Evolutionary conservation across 2,888 invertebrate genomes (phyloP).

Genomic region (Drosophila kuntzei): DNA sequence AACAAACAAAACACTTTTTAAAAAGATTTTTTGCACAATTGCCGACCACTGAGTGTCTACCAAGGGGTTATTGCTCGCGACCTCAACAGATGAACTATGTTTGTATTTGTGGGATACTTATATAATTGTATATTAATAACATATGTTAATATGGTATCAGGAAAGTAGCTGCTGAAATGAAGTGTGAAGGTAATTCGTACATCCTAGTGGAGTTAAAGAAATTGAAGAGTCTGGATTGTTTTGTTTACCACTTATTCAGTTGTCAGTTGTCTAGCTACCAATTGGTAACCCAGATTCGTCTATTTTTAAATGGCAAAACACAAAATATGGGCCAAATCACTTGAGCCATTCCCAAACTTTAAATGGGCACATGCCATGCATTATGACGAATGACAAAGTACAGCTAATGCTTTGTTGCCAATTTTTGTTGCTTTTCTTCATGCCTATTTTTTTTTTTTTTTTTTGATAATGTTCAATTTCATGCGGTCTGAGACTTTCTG

Average conservation of each 20-base stretch:
- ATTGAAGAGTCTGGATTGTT: background rate
- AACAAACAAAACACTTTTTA: slow-evolving; percentile 15
- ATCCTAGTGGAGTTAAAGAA: background rate
- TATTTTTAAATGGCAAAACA: slow-evolving; percentile 31
- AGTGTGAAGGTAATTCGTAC: background rate
- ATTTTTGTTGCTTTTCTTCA: slow-evolving; percentile 28
- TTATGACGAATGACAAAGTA: slow-evolving; percentile 10
- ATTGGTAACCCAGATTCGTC: slow-evolving; percentile 15
- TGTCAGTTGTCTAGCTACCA: slow-evolving; percentile 15
- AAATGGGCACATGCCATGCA: slow-evolving; percentile 20
- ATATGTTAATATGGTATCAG: background rate
- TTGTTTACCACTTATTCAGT: slow-evolving; percentile 7
- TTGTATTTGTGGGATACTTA: background rate
- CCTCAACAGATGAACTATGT: background rate
- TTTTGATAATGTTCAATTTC: slow-evolving; percentile 28
- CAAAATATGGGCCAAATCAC: slow-evolving; percentile 50
- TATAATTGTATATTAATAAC: slow-evolving; percentile 2
- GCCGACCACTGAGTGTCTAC: background rate
- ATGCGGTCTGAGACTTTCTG: slow-evolving; percentile 28
- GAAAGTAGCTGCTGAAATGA: background rate
- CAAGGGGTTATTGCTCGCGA: slow-evolving; percentile 26
- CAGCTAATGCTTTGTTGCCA: slow-evolving; percentile 16
- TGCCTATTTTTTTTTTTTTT: background rate
- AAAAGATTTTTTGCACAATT: slow-evolving; percentile 33
- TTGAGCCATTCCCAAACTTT: slow-evolving; percentile 28